Percentiles rank a stretch among this genome's conserved stretches.
phyloP scores from a whole-genome alignment of 2,113 vertebrate genomes.

The Oceanodroma tethys region DNA sequence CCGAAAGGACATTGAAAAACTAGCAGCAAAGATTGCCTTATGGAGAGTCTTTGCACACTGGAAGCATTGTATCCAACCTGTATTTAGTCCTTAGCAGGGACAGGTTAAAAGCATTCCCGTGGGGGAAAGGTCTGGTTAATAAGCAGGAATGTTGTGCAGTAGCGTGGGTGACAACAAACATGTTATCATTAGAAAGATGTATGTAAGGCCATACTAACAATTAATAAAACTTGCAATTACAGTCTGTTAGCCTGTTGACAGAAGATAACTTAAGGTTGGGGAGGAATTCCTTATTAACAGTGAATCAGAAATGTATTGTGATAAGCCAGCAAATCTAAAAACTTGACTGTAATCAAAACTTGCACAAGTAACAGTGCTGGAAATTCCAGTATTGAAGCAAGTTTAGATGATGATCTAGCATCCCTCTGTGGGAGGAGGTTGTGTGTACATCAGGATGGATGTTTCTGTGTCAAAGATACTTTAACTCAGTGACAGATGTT shows the following conservation, averaged over 20 bases:
- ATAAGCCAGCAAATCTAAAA: not conserved
- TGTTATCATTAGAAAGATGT: not conserved
- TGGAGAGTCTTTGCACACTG: conserved; percentile 71
- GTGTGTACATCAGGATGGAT: not conserved
- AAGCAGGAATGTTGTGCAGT: not conserved
- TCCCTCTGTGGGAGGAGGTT: not conserved
- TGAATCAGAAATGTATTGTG: not conserved
- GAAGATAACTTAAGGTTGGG: not conserved
- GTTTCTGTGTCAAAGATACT: not conserved
- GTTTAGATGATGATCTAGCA: not conserved
- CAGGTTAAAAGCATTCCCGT: rapidly evolving
- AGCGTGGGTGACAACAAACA: rapidly evolving
- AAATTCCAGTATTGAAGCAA: not conserved
- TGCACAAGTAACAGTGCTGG: not conserved
- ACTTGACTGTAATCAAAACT: not conserved
- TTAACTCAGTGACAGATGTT: conserved; percentile 77
- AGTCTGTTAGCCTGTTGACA: not conserved
- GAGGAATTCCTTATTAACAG: not conserved
- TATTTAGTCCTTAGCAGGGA: not conserved
- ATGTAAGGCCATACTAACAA: not conserved
- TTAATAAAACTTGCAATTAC: not conserved
- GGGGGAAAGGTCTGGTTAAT: not conserved
- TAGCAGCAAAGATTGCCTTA: conserved; percentile 63
- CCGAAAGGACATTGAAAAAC: conserved; percentile 20
- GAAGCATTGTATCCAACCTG: conserved; percentile 85